Conservation (phyloP, 2,113 vertebrate genomes). For the Irena cyanogastra region DNA sequence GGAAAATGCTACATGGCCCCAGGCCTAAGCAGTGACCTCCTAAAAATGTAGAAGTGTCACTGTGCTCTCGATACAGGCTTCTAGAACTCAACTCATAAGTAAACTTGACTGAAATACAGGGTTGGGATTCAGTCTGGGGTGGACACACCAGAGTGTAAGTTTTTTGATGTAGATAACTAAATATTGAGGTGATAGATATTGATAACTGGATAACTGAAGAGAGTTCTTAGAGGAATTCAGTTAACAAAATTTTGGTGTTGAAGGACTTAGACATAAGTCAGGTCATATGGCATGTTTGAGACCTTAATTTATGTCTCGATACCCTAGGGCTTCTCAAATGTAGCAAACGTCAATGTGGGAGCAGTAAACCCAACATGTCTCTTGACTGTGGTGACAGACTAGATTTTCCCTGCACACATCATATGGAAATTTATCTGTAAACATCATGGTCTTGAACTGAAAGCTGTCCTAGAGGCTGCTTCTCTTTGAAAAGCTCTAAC, state of each 20-base stretch:
- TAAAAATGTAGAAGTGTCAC: too few relatives aligned
- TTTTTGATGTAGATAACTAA: background rate
- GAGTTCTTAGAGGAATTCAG: background rate
- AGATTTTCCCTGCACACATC: background rate
- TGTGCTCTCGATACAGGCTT: background rate
- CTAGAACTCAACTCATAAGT: too few relatives aligned
- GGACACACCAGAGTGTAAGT: fast-evolving
- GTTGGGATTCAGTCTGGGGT: background rate
- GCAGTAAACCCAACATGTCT: background rate
- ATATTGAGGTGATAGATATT: background rate
- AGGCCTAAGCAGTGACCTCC: background rate
- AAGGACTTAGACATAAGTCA: background rate
- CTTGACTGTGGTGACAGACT: background rate
- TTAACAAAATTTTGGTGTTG: background rate
- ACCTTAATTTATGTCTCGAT: background rate
- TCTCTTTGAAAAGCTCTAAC: background rate
- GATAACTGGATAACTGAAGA: background rate
- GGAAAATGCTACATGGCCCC: background rate
- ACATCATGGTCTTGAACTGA: background rate
- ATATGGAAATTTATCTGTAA: background rate
- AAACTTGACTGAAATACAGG: background rate
- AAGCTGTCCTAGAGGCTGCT: background rate
- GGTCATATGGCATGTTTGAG: background rate
- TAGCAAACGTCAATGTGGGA: background rate
- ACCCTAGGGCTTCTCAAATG: background rate